Conservation (phyloP, 30 jellyfish, hydroid and myxozoan genomes). For the Aurelia aurita region DNA sequence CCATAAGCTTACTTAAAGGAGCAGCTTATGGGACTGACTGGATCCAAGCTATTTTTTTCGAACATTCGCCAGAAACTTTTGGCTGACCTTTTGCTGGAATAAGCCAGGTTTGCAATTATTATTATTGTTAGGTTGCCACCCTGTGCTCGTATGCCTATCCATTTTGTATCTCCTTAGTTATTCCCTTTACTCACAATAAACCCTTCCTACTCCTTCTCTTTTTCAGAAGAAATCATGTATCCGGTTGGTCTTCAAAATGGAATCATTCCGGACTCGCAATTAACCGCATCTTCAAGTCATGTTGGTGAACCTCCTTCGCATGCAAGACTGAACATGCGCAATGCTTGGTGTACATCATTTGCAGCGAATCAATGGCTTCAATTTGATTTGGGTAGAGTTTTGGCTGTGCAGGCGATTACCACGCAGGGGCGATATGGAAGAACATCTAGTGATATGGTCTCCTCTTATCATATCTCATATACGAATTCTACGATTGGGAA, state of each 20-base stretch:
- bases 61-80: too few species aligned
- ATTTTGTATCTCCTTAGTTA: too few species aligned
- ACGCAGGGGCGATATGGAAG: conserved; percentile 44
- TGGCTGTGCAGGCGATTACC: conserved; percentile 26
- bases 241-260: conserved; percentile 50
- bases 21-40: too few species aligned
- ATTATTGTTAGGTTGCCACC: too few species aligned
- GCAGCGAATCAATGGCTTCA: conserved; percentile 24
- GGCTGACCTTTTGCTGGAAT: too few species aligned
- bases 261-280: conserved; percentile 33
- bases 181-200: not conserved
- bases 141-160: too few species aligned
- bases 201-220: not conserved
- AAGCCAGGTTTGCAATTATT: too few species aligned
- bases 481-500: not conserved
- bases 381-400: conserved; percentile 26
- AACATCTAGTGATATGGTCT: conserved; percentile 32
- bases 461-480: conserved; percentile 3
- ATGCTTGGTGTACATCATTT: conserved; percentile 26
- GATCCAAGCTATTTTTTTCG: too few species aligned
- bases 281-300: conserved; percentile 39
- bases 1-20: too few species aligned
- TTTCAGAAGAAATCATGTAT: conserved; percentile 1
- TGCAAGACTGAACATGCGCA: conserved; percentile 35
- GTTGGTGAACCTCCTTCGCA: conserved; percentile 50